These are phyloP conservation scores for Pelmatolapia mariae DNA, from an alignment of 2,113 vertebrate genomes.

Conservation along the genomic window DNA sequence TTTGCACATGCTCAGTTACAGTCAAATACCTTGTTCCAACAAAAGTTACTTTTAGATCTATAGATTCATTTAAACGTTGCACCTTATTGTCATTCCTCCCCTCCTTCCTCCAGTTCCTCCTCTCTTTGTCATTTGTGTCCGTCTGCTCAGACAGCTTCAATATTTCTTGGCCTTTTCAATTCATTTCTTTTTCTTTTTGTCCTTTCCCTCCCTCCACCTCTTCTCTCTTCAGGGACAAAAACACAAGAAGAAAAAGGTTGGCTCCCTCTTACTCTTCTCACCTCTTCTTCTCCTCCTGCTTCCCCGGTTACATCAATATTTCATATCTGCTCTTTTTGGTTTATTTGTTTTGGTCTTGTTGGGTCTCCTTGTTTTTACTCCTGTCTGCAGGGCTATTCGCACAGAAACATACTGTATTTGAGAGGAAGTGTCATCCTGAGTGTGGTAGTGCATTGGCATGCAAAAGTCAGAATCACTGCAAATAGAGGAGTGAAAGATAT, in stretches of 20 bases:
- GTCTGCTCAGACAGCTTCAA: not conserved
- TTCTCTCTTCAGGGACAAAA: not conserved
- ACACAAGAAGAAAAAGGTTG: not conserved
- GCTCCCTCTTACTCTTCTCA: not conserved
- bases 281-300: not conserved
- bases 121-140: not conserved
- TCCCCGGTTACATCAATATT: constrained; percentile 29
- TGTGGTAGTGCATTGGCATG: not conserved
- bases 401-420: not conserved
- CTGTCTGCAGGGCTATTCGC: not conserved
- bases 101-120: not conserved
- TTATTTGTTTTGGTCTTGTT: not conserved
- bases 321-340: not conserved
- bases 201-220: not conserved
- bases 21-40: not conserved
- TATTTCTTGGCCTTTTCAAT: not conserved
- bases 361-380: not conserved
- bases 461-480: not conserved
- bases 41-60: not conserved
- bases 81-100: not conserved
- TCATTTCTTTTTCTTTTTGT: not conserved
- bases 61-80: not conserved
- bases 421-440: not conserved
- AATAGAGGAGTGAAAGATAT: not conserved
- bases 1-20: not conserved